phyloP scores from a whole-genome alignment of 2,113 vertebrate genomes.

The Laterallus jamaicensis region DNA sequence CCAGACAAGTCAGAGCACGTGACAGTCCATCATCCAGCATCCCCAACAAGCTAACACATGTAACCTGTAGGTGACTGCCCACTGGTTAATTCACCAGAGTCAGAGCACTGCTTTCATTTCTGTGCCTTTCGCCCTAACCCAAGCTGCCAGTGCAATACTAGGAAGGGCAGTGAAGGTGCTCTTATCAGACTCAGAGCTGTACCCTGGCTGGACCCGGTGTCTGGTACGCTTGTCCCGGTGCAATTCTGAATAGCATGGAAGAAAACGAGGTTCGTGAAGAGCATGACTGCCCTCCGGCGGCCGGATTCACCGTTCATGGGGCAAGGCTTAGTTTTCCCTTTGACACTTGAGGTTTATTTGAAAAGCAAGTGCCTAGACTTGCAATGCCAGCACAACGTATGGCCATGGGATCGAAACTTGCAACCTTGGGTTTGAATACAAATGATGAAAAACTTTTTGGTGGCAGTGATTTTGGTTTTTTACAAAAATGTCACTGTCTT shows the following conservation, averaged over 20 bases:
- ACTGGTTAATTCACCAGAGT: too few relatives aligned
- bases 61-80: too few relatives aligned
- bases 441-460: too few relatives aligned
- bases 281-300: conserved; percentile 56
- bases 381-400: neutral
- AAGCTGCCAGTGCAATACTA: too few relatives aligned
- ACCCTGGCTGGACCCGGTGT: neutral
- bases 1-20: too few relatives aligned
- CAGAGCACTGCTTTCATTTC: too few relatives aligned
- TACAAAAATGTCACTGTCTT: neutral
- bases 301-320: neutral
- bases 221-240: rapidly evolving
- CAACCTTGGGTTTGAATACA: neutral
- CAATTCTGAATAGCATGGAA: rapidly evolving
- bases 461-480: too few relatives aligned
- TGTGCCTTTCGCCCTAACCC: too few relatives aligned
- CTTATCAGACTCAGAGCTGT: too few relatives aligned
- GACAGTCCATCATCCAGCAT: too few relatives aligned
- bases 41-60: too few relatives aligned
- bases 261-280: neutral
- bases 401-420: neutral
- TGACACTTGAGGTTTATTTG: neutral
- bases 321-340: neutral
- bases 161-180: too few relatives aligned
- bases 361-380: neutral